phyloP scores from a whole-genome alignment of 1,140 invertebrate species.

The Leptinotarsa defecta region DNA sequence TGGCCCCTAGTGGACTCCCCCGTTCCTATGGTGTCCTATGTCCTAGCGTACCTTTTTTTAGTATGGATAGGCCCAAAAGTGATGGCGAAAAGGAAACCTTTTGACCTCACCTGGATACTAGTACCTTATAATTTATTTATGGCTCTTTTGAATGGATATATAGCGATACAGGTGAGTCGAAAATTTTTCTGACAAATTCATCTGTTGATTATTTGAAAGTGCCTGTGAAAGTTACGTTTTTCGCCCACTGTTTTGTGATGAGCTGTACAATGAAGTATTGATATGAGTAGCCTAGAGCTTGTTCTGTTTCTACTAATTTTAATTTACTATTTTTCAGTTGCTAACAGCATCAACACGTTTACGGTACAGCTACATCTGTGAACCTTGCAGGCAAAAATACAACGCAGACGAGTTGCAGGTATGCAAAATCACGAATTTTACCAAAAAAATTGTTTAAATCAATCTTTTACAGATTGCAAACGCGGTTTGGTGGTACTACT shows the following conservation, averaged over 20 bases:
- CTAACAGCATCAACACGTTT: constrained; percentile 74
- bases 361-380: constrained; percentile 87
- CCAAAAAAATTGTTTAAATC: not conserved
- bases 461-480: constrained; percentile 75
- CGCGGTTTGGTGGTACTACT: constrained; percentile 96
- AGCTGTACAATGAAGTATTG: no score
- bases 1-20: constrained; percentile 88
- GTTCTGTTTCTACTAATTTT: no score
- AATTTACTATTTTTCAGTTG: constrained; percentile 63
- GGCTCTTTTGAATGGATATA: constrained; percentile 84
- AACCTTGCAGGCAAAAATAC: constrained; percentile 81
- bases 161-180: constrained; percentile 70
- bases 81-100: constrained; percentile 81
- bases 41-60: constrained; percentile 76
- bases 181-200: not conserved
- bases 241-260: no score
- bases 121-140: constrained; percentile 87
- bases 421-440: constrained; percentile 28
- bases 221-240: no score
- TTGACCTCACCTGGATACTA: constrained; percentile 76
- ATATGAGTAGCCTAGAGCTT: no score
- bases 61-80: constrained; percentile 81
- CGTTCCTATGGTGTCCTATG: constrained; percentile 74
- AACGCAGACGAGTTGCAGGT: constrained; percentile 85
- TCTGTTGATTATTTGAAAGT: not conserved